Conservation (phyloP, 2,888 invertebrate genomes). For the Chloroclysta siterata region DNA sequence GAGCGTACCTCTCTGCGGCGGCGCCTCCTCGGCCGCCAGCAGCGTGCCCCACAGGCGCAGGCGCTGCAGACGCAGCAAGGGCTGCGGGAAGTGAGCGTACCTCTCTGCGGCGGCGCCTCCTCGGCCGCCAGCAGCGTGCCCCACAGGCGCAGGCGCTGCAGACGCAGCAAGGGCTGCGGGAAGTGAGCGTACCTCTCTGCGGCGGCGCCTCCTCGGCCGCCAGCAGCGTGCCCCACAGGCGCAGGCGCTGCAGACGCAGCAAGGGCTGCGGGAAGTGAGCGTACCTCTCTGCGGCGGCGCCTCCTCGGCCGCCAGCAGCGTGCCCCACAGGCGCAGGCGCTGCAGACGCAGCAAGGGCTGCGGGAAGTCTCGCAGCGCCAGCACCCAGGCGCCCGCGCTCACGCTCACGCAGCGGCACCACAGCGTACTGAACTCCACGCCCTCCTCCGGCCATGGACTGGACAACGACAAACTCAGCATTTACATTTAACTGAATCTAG, state of each 20-base stretch:
- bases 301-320: constrained; percentile 95
- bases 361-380: constrained; percentile 97
- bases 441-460: constrained; percentile 96
- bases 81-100: too few relatives aligned
- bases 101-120: too few relatives aligned
- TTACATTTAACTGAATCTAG: too few relatives aligned
- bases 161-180: too few relatives aligned
- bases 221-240: constrained; percentile 94
- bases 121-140: too few relatives aligned
- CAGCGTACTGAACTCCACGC: constrained; percentile 93
- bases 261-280: constrained; percentile 95
- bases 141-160: too few relatives aligned
- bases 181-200: constrained; percentile 40
- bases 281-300: constrained; percentile 79
- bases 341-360: constrained; percentile 95
- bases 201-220: constrained; percentile 95
- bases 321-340: constrained; percentile 94
- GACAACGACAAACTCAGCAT: neutral
- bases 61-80: too few relatives aligned
- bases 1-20: too few relatives aligned
- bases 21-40: too few relatives aligned
- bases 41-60: too few relatives aligned
- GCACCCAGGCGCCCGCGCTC: constrained; percentile 93
- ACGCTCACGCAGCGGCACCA: constrained; percentile 96
- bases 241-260: constrained; percentile 92